These are phyloP conservation scores for Lamellibrachia luymesi DNA, from an alignment of 1,140 invertebrate species.

Conservation along the genomic window DNA sequence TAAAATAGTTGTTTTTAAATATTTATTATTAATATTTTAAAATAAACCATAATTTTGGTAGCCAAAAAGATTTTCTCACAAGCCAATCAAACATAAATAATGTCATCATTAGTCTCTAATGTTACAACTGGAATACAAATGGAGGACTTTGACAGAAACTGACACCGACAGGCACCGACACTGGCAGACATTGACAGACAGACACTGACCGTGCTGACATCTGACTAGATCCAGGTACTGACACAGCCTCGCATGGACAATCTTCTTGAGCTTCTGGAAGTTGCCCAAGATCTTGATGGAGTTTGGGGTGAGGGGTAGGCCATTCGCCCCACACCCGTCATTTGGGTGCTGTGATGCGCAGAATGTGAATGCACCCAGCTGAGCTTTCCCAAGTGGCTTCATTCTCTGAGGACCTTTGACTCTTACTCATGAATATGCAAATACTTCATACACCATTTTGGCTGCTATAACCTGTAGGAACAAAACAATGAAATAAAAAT, in stretches of 20 bases:
- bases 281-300: slow-evolving; percentile 90
- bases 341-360: slow-evolving; percentile 85
- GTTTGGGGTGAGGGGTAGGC: slow-evolving; percentile 90
- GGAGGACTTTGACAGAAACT: not conserved
- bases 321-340: slow-evolving; percentile 92
- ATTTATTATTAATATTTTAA: too few species aligned
- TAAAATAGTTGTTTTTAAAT: too few species aligned
- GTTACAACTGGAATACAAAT: too few species aligned
- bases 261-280: slow-evolving; percentile 78
- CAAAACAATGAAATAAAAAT: not conserved
- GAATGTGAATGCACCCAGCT: slow-evolving; percentile 82
- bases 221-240: slow-evolving; percentile 87
- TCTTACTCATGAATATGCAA: not conserved
- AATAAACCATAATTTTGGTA: too few species aligned
- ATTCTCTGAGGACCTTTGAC: slow-evolving; percentile 30
- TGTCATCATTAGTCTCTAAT: too few species aligned
- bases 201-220: slow-evolving; percentile 83
- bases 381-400: slow-evolving; percentile 46
- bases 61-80: too few species aligned
- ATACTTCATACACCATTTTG: not conserved
- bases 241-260: slow-evolving; percentile 79
- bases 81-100: too few species aligned
- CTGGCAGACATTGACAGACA: not conserved
- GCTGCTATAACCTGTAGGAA: not conserved
- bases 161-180: not conserved